Base-by-base conservation (phyloP, 2,888 invertebrate genomes). In the Drosophila recens region DNA sequence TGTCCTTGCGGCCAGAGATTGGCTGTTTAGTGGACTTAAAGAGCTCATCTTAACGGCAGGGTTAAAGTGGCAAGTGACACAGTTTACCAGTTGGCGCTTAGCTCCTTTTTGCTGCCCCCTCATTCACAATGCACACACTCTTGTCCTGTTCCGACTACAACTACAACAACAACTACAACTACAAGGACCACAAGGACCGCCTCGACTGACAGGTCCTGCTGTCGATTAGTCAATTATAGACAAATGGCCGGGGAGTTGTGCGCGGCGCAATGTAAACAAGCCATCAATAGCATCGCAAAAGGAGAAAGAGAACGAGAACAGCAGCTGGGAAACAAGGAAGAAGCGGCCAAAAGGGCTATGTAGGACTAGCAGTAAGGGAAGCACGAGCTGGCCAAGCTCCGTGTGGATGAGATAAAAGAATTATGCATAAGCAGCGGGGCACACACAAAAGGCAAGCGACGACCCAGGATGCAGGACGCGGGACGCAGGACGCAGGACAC, bases 151-250 rank as follows among this genome's bases (percentile, higher is more conserved):
- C 30, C 62, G 33, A 43, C 20, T 38, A 38, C 43, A 43, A 43
- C 20, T 38, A 38, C 43, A 43, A 43, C 43, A 20, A 43, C 38
- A 20, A 3, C 36, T 23, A 34, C 62, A 36, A 42, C 20, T 38
- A 38, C 43, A 43, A 43, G 46, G 34, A 48, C 38, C 20, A 11
- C 38, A n/a, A 38, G 11, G 20, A 38, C 53, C 54, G 58, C 45
- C 48, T 62, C 20, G 20, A 38, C 53, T 58, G 58, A 36, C 48
- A 64, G 61, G 54, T 68, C 57, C 61, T 72, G 75, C 87, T 62
- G 87, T 82, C 87, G 87, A 84, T 84, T 84, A 84, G 83, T 84
- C 83, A 84, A 87, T 84, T 84, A 84, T 87, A 87, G 83, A 84
- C 83, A 84, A 84, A 84, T 84, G 83, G 85, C 87, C 73, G 64